Base-by-base conservation (phyloP, 2,888 invertebrate genomes). In the Trachelus troglodyta region DNA sequence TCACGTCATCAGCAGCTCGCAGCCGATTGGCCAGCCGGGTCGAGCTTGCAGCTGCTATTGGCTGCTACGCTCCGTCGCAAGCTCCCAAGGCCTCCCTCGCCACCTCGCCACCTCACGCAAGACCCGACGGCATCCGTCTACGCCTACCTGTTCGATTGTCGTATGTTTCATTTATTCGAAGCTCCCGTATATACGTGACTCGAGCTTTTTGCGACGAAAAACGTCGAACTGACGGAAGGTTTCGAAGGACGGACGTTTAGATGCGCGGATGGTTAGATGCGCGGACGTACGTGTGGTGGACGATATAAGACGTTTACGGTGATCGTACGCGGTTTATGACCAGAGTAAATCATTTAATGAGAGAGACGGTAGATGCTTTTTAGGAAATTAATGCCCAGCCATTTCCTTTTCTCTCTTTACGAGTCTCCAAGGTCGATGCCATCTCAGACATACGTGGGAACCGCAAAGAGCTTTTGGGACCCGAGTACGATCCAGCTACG, bases 61-160 rank as follows among this genome's bases (percentile, higher is more conserved):
- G 69, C 69, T 33, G 30, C 6, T 6, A 23, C 12, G 4, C 69
- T 12, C 12, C 69, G 69, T 69, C 69, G 69, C 33, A 69, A 69
- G 69, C 69, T 69, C 69, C 40, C 15, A 33, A 69, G n/a, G 31
- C 69, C 31, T 30, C 30, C 15, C 69, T 15, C 30, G 9, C 11
- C 69, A 15, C 40, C 40, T 40, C 40, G 4, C 6, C 40, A 1
- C 40, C 15, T 6, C 15, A 40, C 40, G 15, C 40, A 40, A 40
- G 40, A 40, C 40, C 40, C 15, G 40, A 15, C 40, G 40, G 15
- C 40, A 40, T 40, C 40, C 40, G 15, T 69, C 69, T 11, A 69
- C 69, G 69, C 69, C 69, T 69, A 69, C 69, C 69, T 69, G 69
- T 69, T 69, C 69, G 69, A 69, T 69, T 69, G 69, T 69, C 69